Evolutionary conservation across 2,888 invertebrate genomes (phyloP).

Genomic region (Aricia artaxerxes): DNA sequence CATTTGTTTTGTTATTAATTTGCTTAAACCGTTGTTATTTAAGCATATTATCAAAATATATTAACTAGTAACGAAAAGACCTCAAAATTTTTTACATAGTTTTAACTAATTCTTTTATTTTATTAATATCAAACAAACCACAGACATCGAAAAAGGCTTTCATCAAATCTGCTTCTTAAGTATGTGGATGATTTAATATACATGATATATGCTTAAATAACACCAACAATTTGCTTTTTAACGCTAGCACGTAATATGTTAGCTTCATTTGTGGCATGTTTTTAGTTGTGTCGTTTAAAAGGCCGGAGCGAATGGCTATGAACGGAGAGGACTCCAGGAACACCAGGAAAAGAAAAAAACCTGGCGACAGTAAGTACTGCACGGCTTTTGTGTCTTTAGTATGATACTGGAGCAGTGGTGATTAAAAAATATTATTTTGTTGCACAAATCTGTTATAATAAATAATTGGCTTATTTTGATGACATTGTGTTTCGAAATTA

Average conservation of each 20-base stretch:
- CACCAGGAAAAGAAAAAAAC: conserved; percentile 88
- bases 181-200: neutral
- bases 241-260: conserved; percentile 43
- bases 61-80: neutral
- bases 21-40: conserved; percentile 33
- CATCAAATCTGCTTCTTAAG: neutral
- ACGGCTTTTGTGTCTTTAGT: conserved; percentile 32
- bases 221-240: conserved; percentile 38
- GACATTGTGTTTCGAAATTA: neutral
- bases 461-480: neutral
- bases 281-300: conserved; percentile 93
- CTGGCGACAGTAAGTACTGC: conserved; percentile 79
- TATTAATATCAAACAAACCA: neutral
- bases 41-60: neutral
- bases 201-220: conserved; percentile 37
- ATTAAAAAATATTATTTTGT: neutral
- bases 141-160: neutral
- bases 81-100: neutral
- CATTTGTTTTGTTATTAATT: neutral
- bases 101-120: neutral
- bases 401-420: neutral
- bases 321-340: conserved; percentile 54
- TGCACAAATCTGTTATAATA: neutral
- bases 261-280: conserved; percentile 56
- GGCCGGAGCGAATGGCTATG: conserved; percentile 76